Evolutionary conservation across 1,140 invertebrate genomes (phyloP).

Genomic region (Drosophila funebris): DNA sequence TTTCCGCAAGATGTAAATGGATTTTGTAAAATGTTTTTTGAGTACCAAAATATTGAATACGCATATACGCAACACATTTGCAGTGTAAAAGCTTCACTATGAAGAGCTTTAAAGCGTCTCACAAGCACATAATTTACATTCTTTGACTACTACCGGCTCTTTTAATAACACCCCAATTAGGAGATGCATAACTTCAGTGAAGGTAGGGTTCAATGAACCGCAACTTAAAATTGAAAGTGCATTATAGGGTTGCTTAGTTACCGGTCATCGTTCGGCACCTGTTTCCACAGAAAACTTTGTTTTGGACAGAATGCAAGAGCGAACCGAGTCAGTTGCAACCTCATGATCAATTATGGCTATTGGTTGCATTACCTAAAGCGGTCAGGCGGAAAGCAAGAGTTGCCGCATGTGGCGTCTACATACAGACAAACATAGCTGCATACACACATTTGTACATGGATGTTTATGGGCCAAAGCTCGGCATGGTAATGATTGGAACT

Average conservation of each 20-base stretch:
- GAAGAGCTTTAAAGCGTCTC: background rate
- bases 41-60: no score
- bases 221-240: slow-evolving; percentile 50
- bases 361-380: slow-evolving; percentile 33
- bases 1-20: no score
- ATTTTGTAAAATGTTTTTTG: no score
- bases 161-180: slow-evolving; percentile 49
- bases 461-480: slow-evolving; percentile 48
- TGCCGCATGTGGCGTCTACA: slow-evolving; percentile 3
- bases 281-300: background rate
- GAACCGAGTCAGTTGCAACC: slow-evolving; percentile 6
- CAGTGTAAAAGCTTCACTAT: background rate
- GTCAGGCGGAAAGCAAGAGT: slow-evolving; percentile 45
- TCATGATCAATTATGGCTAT: slow-evolving; percentile 31
- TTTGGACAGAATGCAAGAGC: slow-evolving; percentile 3
- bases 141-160: slow-evolving; percentile 15
- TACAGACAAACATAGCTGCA: background rate
- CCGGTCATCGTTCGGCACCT: slow-evolving; percentile 27
- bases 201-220: slow-evolving; percentile 65
- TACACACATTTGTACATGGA: background rate
- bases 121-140: background rate
- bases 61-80: background rate
- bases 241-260: slow-evolving; percentile 58
- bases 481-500: slow-evolving; percentile 20
- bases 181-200: background rate